These are phyloP conservation scores for Oncopodura yosiiana DNA, from an alignment of 1,140 invertebrate species.

Conservation along the genomic window DNA sequence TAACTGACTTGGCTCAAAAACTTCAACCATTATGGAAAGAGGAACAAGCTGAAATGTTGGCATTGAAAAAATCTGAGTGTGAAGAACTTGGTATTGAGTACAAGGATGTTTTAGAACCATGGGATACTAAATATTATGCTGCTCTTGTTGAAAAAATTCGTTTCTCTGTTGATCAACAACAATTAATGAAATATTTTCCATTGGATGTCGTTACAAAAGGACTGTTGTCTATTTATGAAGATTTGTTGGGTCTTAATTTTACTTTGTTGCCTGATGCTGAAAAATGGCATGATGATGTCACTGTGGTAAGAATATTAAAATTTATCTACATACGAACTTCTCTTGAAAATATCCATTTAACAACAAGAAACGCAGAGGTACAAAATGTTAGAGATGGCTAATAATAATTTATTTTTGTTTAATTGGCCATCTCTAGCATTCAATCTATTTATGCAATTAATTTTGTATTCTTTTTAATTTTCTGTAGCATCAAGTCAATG, in stretches of 20 bases:
- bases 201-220: slow-evolving; percentile 45
- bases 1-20: slow-evolving; percentile 42
- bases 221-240: slow-evolving; percentile 47
- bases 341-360: slow-evolving; percentile 11
- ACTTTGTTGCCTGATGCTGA: slow-evolving; percentile 40
- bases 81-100: slow-evolving; percentile 41
- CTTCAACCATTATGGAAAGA: slow-evolving; percentile 43
- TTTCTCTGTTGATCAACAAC: slow-evolving; percentile 47
- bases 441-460: background rate
- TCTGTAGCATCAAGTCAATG: slow-evolving; percentile 43
- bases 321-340: background rate
- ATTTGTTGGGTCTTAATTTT: slow-evolving; percentile 45
- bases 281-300: slow-evolving; percentile 48
- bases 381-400: slow-evolving; percentile 48
- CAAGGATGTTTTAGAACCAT: slow-evolving; percentile 44
- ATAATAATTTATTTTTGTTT: slow-evolving; percentile 42
- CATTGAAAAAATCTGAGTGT: slow-evolving; percentile 47
- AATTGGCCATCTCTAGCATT: slow-evolving; percentile 33
- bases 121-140: slow-evolving; percentile 47
- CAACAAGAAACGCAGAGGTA: slow-evolving; percentile 41
- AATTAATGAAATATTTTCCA: slow-evolving; percentile 48
- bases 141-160: slow-evolving; percentile 44
- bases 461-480: background rate
- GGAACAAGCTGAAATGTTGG: slow-evolving; percentile 42
- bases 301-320: slow-evolving; percentile 40